phyloP scores from a whole-genome alignment of 2,113 vertebrate genomes.

The Baryphthengus martii region DNA sequence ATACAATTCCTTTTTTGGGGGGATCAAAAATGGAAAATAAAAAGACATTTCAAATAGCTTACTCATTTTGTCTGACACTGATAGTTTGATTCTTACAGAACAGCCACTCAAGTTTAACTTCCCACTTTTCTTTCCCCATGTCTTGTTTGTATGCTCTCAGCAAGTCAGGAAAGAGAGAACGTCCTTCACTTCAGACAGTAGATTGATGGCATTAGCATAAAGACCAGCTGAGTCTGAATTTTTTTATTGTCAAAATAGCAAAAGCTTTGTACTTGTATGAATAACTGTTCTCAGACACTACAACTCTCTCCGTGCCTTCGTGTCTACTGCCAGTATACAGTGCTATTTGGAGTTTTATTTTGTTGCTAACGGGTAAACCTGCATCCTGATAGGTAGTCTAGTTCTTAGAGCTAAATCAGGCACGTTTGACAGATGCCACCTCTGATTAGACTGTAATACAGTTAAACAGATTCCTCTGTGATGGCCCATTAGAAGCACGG shows the following conservation, averaged over 20 bases:
- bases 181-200: not conserved
- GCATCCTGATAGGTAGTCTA: not conserved
- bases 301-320: not conserved
- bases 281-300: not conserved
- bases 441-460: slow-evolving; percentile 47
- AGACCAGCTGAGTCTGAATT: not conserved
- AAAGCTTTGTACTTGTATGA: not conserved
- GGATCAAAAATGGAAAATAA: not conserved
- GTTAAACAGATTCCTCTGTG: slow-evolving; percentile 8
- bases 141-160: not conserved
- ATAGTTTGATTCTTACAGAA: not conserved
- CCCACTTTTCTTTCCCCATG: not conserved
- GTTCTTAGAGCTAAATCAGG: slow-evolving; percentile 4
- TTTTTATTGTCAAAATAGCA: not conserved
- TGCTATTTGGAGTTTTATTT: not conserved
- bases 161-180: not conserved
- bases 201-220: not conserved
- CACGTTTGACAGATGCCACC: slow-evolving; percentile 27
- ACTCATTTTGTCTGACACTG: not conserved
- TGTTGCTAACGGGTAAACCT: not conserved
- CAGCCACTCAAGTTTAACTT: not conserved
- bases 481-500: not conserved
- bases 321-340: not conserved
- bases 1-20: not conserved
- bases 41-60: not conserved